phyloP scores from a whole-genome alignment of 2,797 vertebrate species.

The Pteronotus mesoamericanus region DNA sequence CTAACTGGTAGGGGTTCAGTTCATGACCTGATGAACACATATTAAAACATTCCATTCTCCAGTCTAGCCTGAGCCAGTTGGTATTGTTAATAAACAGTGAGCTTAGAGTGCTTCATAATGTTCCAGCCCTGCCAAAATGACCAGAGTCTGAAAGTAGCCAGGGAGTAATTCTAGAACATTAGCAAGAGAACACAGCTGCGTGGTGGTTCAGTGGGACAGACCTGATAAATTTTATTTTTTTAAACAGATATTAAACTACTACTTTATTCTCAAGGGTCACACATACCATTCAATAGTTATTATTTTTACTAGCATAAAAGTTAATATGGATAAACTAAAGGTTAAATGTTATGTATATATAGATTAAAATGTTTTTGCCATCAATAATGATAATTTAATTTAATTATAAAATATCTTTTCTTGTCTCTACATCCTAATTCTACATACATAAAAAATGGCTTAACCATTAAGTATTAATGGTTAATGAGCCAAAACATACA shows the following conservation, averaged over 20 bases:
- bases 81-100: slow-evolving; percentile 52
- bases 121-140: slow-evolving; percentile 65
- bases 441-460: too few relatives aligned
- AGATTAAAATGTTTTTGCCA: slow-evolving; percentile 3
- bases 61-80: neutral
- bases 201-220: slow-evolving; percentile 54
- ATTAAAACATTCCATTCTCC: slow-evolving; percentile 38
- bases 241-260: slow-evolving; percentile 68
- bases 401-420: neutral
- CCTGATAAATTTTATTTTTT: slow-evolving; percentile 24
- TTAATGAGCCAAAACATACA: too few relatives aligned
- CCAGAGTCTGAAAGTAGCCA: slow-evolving; percentile 53
- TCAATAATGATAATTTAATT: neutral
- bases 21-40: slow-evolving; percentile 31
- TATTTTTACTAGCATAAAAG: slow-evolving; percentile 46
- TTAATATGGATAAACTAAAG: slow-evolving; percentile 43
- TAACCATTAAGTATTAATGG: too few relatives aligned
- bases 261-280: slow-evolving; percentile 47
- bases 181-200: slow-evolving; percentile 61
- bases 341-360: neutral
- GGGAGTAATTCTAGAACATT: slow-evolving; percentile 64
- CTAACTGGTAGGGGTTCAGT: neutral
- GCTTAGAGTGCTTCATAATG: slow-evolving; percentile 46
- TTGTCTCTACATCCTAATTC: neutral
- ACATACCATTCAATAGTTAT: slow-evolving; percentile 56